These are phyloP conservation scores for Rousettus madagascariensis DNA, from an alignment of 2,797 vertebrate genomes.

Conservation along the genomic window DNA sequence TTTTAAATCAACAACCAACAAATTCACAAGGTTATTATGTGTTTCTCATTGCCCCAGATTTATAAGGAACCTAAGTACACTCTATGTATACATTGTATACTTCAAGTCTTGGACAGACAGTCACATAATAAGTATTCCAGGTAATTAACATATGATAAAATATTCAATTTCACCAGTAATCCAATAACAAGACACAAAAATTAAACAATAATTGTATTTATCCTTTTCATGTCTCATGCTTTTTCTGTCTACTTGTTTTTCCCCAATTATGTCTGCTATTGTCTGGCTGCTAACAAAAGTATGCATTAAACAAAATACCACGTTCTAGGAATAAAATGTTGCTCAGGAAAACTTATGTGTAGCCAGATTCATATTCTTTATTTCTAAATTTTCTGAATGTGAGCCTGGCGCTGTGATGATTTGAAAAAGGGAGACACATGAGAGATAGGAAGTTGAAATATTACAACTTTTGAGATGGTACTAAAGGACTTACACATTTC, in stretches of 20 bases:
- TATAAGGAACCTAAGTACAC: background rate
- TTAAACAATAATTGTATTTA: background rate
- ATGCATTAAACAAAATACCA: background rate
- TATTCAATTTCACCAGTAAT: background rate
- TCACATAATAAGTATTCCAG: background rate
- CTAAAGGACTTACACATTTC: background rate
- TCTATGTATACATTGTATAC: background rate
- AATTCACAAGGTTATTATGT: background rate
- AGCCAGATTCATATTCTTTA: background rate
- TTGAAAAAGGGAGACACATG: background rate
- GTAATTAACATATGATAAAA: background rate
- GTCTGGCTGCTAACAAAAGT: background rate
- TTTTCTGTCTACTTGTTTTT: slow-evolving; percentile 1
- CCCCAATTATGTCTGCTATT: background rate
- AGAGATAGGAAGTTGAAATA: background rate
- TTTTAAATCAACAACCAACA: background rate
- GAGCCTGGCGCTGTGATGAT: background rate
- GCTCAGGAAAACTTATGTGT: background rate
- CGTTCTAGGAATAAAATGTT: background rate
- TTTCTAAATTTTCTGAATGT: background rate
- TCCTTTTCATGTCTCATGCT: background rate
- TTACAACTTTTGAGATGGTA: background rate
- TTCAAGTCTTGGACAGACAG: background rate
- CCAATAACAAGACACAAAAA: background rate
- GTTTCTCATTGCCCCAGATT: background rate